Conservation (phyloP, 2,113 vertebrate species). For the Bos indicus region DNA sequence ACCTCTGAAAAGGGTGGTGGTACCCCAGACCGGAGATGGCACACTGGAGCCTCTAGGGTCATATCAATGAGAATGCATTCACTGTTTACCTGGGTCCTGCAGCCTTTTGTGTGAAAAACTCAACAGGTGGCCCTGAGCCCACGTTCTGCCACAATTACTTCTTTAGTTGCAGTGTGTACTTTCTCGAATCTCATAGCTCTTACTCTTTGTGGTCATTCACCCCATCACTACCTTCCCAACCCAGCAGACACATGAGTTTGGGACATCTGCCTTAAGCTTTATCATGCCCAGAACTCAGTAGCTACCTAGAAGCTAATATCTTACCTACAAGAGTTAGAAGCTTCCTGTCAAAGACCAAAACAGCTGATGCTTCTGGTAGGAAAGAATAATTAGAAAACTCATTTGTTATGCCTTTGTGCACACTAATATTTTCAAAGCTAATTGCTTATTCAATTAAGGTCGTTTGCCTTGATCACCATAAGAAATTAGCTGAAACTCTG, state of each 20-base stretch:
- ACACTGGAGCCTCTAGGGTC: not conserved
- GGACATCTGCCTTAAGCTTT: not conserved
- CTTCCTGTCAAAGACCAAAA: not conserved
- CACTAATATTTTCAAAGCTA: constrained; percentile 15
- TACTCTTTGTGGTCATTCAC: not conserved
- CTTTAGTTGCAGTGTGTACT: not conserved
- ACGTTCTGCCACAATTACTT: fast-evolving
- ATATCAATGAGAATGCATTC: fast-evolving
- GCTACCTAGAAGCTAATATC: not conserved
- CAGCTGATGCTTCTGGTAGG: not conserved
- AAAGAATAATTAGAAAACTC: not conserved
- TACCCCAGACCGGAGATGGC: not conserved
- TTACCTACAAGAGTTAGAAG: not conserved
- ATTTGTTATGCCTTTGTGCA: not conserved
- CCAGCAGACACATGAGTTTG: not conserved
- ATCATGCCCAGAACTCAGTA: not conserved
- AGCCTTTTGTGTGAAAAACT: not conserved
- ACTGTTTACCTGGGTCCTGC: no score
- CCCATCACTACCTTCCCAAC: not conserved
- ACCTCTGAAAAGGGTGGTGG: fast-evolving
- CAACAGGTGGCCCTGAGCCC: not conserved
- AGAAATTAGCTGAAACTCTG: not conserved
- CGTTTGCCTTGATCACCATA: not conserved
- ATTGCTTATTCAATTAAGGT: not conserved
- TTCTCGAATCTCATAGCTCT: fast-evolving